Conservation (phyloP, 35 echinoderm and acorn worm species). For the Ophiothrix spiculata region DNA sequence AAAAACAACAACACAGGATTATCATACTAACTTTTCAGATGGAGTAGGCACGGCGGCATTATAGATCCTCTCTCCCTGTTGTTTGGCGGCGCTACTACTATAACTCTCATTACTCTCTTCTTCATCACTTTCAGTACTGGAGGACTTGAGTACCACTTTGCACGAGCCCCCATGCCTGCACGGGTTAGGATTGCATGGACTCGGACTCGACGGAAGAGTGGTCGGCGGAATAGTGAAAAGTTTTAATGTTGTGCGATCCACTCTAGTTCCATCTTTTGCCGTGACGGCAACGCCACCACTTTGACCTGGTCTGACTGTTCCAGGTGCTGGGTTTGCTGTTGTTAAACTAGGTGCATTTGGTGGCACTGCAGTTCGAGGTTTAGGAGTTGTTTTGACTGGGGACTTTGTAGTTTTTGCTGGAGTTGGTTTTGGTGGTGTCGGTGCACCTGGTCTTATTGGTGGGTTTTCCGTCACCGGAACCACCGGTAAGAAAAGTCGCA, state of each 20-base stretch:
- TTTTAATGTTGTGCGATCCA: neutral
- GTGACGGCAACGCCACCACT: neutral
- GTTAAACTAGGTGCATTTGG: neutral
- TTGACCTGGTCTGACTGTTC: too few species aligned
- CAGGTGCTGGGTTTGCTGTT: neutral
- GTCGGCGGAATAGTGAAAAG: neutral
- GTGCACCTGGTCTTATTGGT: neutral
- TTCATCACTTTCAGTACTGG: neutral
- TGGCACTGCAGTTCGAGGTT: neutral
- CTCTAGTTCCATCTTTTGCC: neutral
- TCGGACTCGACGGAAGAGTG: neutral
- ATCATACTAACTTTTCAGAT: too few species aligned
- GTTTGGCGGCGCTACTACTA: neutral
- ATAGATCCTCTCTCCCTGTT: constrained; percentile 8
- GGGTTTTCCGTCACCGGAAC: neutral
- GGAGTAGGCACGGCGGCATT: neutral
- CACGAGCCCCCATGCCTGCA: constrained; percentile 75
- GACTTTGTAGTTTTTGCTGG: too few species aligned
- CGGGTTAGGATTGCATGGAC: constrained; percentile 87
- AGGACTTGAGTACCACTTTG: constrained; percentile 8
- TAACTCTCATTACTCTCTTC: constrained; percentile 5
- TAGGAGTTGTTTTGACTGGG: too few species aligned
- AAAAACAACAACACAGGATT: too few species aligned
- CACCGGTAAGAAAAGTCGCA: constrained; percentile 14
- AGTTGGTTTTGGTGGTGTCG: too few species aligned